Evolutionary conservation across 1,140 invertebrate genomes (phyloP), one percentile per base, ranked within the genome.

Genomic region (Calosoma granatense): DNA sequence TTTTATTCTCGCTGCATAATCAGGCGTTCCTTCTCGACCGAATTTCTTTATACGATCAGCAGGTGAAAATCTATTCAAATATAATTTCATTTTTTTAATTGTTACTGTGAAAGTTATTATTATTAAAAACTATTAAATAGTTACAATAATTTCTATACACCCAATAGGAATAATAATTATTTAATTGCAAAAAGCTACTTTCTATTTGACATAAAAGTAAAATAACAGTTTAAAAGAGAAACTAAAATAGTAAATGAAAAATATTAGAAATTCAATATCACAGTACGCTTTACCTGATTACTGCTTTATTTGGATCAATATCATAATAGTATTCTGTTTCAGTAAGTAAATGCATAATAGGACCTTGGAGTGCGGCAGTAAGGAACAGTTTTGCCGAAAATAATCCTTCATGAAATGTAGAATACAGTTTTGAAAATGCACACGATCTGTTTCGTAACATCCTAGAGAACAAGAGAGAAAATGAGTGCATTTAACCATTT

Each of bases 311-410:
- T 0, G 92, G 89, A 74, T 98, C 94, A 22, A 95, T 85, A 69
- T 97, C 94, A 41, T 96, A 78, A 73, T 92, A 94, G 68, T 87
- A 85, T 68, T 97, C 93, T 68, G 94, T 91, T 64, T 94, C 91
- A 74, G 90, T 91, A 1, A 98, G 76, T n/a, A 98, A 77, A 47
- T 88, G 82, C 81, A 97, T 88, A 39, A 98, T 88, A 1, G 96
- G 93, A 14, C 85, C 84, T 68, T 95, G 88, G 2, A 99, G 77
- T 1, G 94, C 90, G 15, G 93, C 88, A 0, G 92, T 92, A 1
- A 98, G 78, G 74, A 98, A 98, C 47, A 97, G 81, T 64, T 94
- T 89, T 0, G 92, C 88, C 3, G 92, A 88, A 64, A 91, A 88
- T 39, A 94, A 78, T n/a, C 86, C 86, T 70, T 98, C 95, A 54